Evolutionary conservation across 2,888 invertebrate species (phyloP), one percentile per base, ranked within the genome.

Genomic region (Luffia ferchaultella): DNA sequence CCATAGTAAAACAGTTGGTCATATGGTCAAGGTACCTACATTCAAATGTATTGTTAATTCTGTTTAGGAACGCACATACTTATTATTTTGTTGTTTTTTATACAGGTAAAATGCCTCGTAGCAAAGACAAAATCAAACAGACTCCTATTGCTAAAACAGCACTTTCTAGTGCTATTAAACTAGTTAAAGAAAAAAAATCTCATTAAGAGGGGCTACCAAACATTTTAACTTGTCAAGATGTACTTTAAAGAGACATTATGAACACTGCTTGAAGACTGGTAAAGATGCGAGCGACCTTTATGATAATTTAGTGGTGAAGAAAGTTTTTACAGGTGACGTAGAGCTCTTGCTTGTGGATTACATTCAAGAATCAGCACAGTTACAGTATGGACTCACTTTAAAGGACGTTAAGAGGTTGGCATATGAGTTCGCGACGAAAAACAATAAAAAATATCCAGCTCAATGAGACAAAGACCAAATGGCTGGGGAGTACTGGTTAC

Each of bases 221-320:
- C 50, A 50, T 49, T 49, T 49, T 49, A 44, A 44, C 44, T 44
- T 44, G 44, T 44, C 49, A 44, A 49, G 49, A 49, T 49, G 48
- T 48, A 48, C 48, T 48, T 48, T 49, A 42, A 49, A 49, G 49
- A 49, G 43, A 42, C 49, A 49, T 49, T 49, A 49, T 49, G 49
- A 49, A 49, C 49, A 49, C 49, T 49, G 43, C 49, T 49, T 49
- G 49, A 49, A 49, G 49, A 49, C 42, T 40, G 48, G 48, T 48
- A 48, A 20, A 46, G 19, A 30, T 30, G 30, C 30, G 30, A 30
- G 30, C 30, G 30, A 30, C 30, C 49, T 49, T 42, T 12, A 42
- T 42, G 49, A 49, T 49, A 49, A 49, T 49, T 30, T 30, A 30
- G 30, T 12, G 5, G 30, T 30, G 30, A 19, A 45, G 17, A 45